These are phyloP conservation scores for Montipora capricornis DNA, from an alignment of 64 coral and sea anemone species.

Conservation along the genomic window DNA sequence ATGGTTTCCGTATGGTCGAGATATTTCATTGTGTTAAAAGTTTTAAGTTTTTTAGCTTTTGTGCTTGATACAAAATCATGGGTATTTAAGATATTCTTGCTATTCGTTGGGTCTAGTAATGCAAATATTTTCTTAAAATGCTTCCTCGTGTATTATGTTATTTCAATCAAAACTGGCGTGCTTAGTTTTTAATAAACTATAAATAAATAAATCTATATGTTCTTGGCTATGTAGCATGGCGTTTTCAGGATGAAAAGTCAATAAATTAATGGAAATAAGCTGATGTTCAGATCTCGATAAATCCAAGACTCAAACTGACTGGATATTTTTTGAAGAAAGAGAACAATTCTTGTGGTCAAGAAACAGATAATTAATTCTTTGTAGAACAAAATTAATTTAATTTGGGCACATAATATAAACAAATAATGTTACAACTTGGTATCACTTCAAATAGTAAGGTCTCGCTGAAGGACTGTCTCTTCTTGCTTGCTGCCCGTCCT, in stretches of 20 bases:
- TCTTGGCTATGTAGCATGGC: no score
- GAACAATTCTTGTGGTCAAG: not conserved
- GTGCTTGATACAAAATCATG: no score
- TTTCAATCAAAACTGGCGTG: slow-evolving; percentile 21
- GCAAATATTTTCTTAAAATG: not conserved
- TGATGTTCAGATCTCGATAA: not conserved
- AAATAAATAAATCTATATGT: no score
- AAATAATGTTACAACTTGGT: not conserved
- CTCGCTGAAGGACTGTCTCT: not conserved
- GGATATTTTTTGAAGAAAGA: not conserved
- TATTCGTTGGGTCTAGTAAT: not conserved
- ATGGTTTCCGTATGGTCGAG: slow-evolving; percentile 32
- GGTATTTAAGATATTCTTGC: no score
- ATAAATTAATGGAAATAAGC: no score
- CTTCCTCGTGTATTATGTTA: not conserved
- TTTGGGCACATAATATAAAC: not conserved
- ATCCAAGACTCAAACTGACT: not conserved
- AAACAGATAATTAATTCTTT: not conserved
- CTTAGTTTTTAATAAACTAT: no score
- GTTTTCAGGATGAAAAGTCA: no score
- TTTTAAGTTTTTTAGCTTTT: no score
- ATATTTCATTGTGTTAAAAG: not conserved
- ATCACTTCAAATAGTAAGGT: no score
- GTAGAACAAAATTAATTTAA: not conserved
- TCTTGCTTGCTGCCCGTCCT: not conserved